Evolutionary conservation across 2,888 invertebrate species (phyloP).

Genomic region (Sinopyrophorus schimmeli): DNA sequence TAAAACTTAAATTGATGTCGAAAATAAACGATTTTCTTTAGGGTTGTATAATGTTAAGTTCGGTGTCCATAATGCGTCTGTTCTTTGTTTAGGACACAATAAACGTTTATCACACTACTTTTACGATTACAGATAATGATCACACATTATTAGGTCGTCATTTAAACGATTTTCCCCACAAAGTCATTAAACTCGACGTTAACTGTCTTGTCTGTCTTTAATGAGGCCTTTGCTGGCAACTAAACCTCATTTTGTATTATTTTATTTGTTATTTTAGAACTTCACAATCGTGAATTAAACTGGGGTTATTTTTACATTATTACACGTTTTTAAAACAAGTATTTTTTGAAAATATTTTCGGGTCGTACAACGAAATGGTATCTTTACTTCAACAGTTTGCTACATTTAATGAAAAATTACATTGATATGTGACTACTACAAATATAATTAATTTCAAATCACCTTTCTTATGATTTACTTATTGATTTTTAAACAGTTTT

Average conservation of each 20-base stretch:
- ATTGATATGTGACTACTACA: too few species aligned
- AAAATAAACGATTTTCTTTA: neutral
- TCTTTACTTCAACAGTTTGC: too few species aligned
- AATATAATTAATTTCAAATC: slow-evolving; percentile 10
- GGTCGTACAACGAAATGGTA: too few species aligned
- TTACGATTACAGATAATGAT: slow-evolving; percentile 33
- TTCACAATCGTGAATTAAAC: slow-evolving; percentile 24
- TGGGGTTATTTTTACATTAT: slow-evolving; percentile 20
- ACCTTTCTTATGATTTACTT: slow-evolving; percentile 3
- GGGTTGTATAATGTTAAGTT: neutral
- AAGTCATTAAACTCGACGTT: slow-evolving; percentile 31
- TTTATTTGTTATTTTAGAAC: slow-evolving; percentile 25
- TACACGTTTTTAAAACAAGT: too few species aligned
- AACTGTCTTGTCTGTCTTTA: slow-evolving; percentile 32
- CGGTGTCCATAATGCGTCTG: slow-evolving; percentile 21
- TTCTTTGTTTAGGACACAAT: slow-evolving; percentile 29
- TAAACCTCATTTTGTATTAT: slow-evolving; percentile 29
- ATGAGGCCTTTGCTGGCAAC: slow-evolving; percentile 29
- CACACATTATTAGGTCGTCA: slow-evolving; percentile 34
- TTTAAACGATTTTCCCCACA: slow-evolving; percentile 32
- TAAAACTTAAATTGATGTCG: neutral
- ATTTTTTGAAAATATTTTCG: too few species aligned
- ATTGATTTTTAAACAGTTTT: slow-evolving; percentile 5
- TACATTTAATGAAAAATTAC: too few species aligned
- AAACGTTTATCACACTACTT: slow-evolving; percentile 32